Base-by-base conservation (phyloP, 1,140 invertebrate genomes). In the Euschistus heros region DNA sequence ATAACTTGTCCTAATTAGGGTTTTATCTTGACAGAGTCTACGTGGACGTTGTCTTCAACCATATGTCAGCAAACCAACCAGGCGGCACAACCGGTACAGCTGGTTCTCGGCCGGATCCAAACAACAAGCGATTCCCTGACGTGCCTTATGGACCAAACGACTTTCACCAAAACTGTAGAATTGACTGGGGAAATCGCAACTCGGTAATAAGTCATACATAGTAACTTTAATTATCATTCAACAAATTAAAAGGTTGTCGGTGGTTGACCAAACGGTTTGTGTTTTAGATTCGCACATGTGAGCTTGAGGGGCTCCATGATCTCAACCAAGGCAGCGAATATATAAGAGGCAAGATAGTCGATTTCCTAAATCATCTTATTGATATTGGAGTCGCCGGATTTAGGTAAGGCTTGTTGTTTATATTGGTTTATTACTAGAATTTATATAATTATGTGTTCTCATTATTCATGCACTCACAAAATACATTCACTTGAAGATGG, bases 11-110 rank as follows among this genome's bases (percentile, higher is more conserved):
- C 6, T 5, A 50, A 10, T 10, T 13, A 37, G 6, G 33, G 7
- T 4, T 63, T 62, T 57, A 66, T 65, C 44, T 72, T 74, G 72
- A 27, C 66, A 87, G 88, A 69, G 88, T 95, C 67, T 93, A 90
- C 72, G 88, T 89, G 0, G 92, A 96, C 75, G 80, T 84, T 0
- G 82, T 96, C 2, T 77, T 94, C 37, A 96, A 96, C 72, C 92
- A 96, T 74, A 95, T 95, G 92, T 83, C 85, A 13, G 87, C 82
- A 76, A 81, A 46, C 68, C 72, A 26, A 66, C 66, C 10, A 17
- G 73, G 75, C 0, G 86, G 84, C 27, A 82, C 80, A 20, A 22
- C 18, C 0, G 86, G 84, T 30, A 82, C 80, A 13, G 61, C 26
- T 17, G 66, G 66, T 22, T 52, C 61, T 8, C 6, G 2, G 17